Evolutionary conservation across 2,888 invertebrate species (phyloP).

Genomic region (Periphyllus acericola): DNA sequence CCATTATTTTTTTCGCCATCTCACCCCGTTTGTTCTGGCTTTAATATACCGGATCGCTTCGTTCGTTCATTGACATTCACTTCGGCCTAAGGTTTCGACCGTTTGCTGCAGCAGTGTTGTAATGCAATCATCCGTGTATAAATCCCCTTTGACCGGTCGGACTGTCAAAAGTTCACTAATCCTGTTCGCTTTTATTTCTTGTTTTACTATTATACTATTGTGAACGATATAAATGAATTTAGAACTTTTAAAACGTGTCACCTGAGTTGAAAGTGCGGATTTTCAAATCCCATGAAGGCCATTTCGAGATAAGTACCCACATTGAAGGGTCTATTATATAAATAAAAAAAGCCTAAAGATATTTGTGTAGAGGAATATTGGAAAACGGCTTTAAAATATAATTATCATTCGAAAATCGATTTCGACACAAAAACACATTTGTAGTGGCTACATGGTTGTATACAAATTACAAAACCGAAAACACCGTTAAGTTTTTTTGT

Average conservation of each 20-base stretch:
- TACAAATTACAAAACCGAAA: too few species aligned
- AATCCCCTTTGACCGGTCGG: background rate
- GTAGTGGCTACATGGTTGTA: too few species aligned
- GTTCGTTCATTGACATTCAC: background rate
- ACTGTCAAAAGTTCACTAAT: conserved; percentile 14
- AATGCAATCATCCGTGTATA: background rate
- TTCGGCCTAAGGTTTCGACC: conserved; percentile 25
- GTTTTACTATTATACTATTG: background rate
- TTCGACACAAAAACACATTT: too few species aligned
- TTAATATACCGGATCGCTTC: background rate
- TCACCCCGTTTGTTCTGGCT: background rate
- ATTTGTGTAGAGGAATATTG: too few species aligned
- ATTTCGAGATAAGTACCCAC: too few species aligned
- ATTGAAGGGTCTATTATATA: too few species aligned
- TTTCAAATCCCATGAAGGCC: background rate
- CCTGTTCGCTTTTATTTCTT: conserved; percentile 1
- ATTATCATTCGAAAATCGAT: too few species aligned
- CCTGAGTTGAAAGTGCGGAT: background rate
- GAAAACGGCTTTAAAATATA: too few species aligned
- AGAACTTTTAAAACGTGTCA: background rate
- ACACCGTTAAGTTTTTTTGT: too few species aligned
- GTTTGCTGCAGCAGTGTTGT: background rate
- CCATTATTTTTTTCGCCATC: background rate
- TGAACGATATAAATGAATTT: background rate
- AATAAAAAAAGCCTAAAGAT: too few species aligned